Evolutionary conservation across 1,140 invertebrate genomes (phyloP).

Genomic region (Cyclina sinensis): DNA sequence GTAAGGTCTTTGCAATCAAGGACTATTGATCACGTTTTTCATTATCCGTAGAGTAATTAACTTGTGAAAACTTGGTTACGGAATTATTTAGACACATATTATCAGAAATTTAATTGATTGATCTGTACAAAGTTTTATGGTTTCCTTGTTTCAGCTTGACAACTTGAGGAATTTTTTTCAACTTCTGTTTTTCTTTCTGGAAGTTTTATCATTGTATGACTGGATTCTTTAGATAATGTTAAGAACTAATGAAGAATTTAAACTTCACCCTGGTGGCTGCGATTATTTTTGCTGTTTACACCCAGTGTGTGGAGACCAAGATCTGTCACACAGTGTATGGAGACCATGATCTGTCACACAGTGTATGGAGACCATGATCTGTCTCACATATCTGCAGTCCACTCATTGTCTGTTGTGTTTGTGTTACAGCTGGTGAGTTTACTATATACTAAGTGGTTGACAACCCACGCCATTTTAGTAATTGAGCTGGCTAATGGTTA

Average conservation of each 20-base stretch:
- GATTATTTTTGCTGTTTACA: too few relatives aligned
- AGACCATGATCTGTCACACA: too few relatives aligned
- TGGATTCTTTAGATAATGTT: background rate
- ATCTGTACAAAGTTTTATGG: conserved; percentile 13
- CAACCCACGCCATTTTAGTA: too few relatives aligned
- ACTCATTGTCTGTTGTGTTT: too few relatives aligned
- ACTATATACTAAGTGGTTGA: too few relatives aligned
- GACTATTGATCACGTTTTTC: conserved; percentile 60
- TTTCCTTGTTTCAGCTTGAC: conserved; percentile 42
- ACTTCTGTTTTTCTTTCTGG: background rate
- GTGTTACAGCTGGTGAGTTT: too few relatives aligned
- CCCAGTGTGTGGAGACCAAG: too few relatives aligned
- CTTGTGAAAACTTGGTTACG: conserved; percentile 65
- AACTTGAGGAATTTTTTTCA: conserved; percentile 2
- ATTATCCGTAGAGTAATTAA: conserved; percentile 65
- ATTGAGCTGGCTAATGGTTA: too few relatives aligned
- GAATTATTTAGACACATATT: conserved; percentile 56
- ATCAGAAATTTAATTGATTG: conserved; percentile 68
- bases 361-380: too few relatives aligned
- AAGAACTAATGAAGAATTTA: background rate
- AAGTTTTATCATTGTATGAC: background rate
- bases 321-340: too few relatives aligned
- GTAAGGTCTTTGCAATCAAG: conserved; percentile 44
- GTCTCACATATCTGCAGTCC: too few relatives aligned
- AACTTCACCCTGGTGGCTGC: too few relatives aligned